Evolutionary conservation across 2,113 vertebrate genomes (phyloP).

Genomic region (Peucedramus taeniatus): DNA sequence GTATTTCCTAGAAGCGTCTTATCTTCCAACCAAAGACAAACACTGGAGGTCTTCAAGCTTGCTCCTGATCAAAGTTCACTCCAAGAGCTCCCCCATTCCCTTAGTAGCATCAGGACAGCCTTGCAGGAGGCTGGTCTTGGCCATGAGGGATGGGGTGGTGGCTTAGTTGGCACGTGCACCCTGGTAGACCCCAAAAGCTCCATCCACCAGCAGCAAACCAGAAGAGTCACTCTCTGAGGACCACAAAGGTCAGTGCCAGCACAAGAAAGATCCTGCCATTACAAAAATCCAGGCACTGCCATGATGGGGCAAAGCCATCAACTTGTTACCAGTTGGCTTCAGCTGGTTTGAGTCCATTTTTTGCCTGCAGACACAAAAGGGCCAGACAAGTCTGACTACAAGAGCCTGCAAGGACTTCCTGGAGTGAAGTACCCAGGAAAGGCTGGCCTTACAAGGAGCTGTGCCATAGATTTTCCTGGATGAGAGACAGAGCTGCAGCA

Average conservation of each 20-base stretch:
- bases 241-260: not conserved
- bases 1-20: not conserved
- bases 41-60: not conserved
- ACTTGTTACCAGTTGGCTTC: not conserved
- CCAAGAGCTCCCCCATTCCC: not conserved
- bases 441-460: not conserved
- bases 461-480: not conserved
- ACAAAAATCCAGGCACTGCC: not conserved
- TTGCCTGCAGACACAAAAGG: not conserved
- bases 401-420: not conserved
- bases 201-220: not conserved
- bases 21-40: not conserved
- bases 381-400: not conserved
- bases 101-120: not conserved
- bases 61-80: not conserved
- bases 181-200: not conserved
- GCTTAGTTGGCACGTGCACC: fast-evolving
- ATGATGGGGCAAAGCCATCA: not conserved
- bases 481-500: not conserved
- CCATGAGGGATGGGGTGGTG: not conserved
- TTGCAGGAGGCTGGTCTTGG: not conserved
- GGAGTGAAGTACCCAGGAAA: not conserved
- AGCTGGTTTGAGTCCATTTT: not conserved
- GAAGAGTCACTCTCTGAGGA: not conserved
- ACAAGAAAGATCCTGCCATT: not conserved